A percentile compares a stretch with the other conserved stretches of the same genome.
phyloP scores from a whole-genome alignment of 1,140 invertebrate species.

The Lepidotrigona ventralis region DNA sequence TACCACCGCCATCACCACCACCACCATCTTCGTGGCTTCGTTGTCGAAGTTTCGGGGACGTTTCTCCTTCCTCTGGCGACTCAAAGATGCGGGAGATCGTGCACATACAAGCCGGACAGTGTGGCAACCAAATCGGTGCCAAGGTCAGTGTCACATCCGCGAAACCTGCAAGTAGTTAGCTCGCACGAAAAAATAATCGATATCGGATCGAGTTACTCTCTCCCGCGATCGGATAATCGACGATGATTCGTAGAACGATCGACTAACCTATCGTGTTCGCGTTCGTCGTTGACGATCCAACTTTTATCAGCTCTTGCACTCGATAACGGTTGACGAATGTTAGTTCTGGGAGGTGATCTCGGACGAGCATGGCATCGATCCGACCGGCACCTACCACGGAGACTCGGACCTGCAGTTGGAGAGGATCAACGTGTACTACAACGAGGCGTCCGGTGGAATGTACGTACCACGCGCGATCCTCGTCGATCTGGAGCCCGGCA shows the following conservation, averaged over 20 bases:
- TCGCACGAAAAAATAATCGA: background rate
- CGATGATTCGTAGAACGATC: background rate
- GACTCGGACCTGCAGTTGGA: conserved; percentile 93
- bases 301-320: background rate
- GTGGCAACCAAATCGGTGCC: conserved; percentile 94
- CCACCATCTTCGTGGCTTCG: background rate
- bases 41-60: background rate
- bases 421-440: conserved; percentile 96
- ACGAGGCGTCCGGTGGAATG: conserved; percentile 92
- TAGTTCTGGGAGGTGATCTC: conserved; percentile 95
- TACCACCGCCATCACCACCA: background rate
- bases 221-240: too few relatives aligned
- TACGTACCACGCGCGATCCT: conserved; percentile 94
- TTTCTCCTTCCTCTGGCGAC: background rate
- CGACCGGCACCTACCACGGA: conserved; percentile 91
- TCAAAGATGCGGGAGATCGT: conserved; percentile 94
- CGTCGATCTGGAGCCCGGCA: conserved; percentile 93
- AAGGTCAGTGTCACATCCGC: conserved; percentile 82
- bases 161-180: too few relatives aligned
- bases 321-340: conserved; percentile 70
- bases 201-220: background rate
- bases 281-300: conserved; percentile 66
- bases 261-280: conserved; percentile 86
- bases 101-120: conserved; percentile 94
- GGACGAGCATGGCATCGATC: conserved; percentile 95